A percentile compares a stretch with the other conserved stretches of the same genome.
These are phyloP conservation scores for Salminus brasiliensis DNA, from an alignment of 2,113 vertebrate genomes.

Conservation along the genomic window DNA sequence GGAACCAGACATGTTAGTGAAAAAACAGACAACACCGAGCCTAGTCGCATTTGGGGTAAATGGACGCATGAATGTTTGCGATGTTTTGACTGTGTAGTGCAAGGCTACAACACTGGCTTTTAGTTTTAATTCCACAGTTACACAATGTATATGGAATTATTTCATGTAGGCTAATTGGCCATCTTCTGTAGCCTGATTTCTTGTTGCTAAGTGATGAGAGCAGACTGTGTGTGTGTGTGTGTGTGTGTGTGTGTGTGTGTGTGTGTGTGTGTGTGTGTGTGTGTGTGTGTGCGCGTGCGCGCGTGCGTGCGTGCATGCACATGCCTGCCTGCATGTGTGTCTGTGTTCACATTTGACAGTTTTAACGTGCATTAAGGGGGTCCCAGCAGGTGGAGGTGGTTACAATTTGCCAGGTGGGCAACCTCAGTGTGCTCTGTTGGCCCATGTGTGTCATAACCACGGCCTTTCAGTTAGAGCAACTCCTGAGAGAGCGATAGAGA, in stretches of 20 bases:
- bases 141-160: background rate
- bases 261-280: too few relatives aligned
- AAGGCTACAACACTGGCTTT: background rate
- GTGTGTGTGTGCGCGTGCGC: background rate
- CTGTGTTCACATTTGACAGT: constrained; percentile 3
- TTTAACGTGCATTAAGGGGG: background rate
- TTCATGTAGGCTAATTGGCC: constrained; percentile 11
- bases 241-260: constrained; percentile 23
- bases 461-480: constrained; percentile 72
- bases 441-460: constrained; percentile 65
- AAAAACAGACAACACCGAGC: constrained; percentile 5
- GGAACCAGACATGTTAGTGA: constrained; percentile 33
- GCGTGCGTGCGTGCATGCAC: too few relatives aligned
- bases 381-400: constrained; percentile 39
- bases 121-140: background rate
- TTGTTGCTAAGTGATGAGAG: constrained; percentile 28
- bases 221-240: background rate
- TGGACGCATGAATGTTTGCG: background rate
- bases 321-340: too few relatives aligned
- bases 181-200: background rate
- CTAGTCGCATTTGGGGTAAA: background rate
- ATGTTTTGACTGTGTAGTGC: background rate
- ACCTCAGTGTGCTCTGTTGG: constrained; percentile 42
- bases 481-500: constrained; percentile 63
- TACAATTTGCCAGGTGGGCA: constrained; percentile 52